Base-by-base conservation (phyloP, 2,113 vertebrate species). In the Oncorhynchus mykiss region DNA sequence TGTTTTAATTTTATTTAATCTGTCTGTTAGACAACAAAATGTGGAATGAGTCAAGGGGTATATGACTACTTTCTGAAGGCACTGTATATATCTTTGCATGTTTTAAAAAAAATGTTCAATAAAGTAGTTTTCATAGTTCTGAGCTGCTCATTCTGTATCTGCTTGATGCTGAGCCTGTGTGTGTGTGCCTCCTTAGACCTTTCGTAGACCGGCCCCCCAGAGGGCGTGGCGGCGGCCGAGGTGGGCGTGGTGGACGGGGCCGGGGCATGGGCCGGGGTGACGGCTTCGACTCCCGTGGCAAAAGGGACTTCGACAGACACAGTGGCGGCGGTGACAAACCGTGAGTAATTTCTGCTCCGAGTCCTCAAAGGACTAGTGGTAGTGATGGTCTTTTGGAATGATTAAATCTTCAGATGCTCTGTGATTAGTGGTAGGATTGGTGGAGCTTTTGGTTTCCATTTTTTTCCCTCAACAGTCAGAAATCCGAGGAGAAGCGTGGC, bases 231-330 rank as follows among this genome's bases (percentile, higher is more conserved):
- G 95, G 95, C 31, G 94, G 95, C 67, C 81, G 93, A 25, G 97
- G 96, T 45, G 93, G 94, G 2, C 96, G 97, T 2, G 97, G 97
- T 1, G 96, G 95, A 64, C 94, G 98, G 2, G 98, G 98, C 4
- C 95, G 97, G 57, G 97, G 97, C 25, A 93, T 98, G 92, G 96
- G 97, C 88, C 92, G 97, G 86, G 95, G 94, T 11, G 97, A 99
- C 0, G 97, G 97, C 34, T 99, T 99, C 72, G 98, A 99, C 91
- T 96, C 96, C 1, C 96, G 97, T 11, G 97, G 98, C 74, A 99
- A 99, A 64, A 96, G 97, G 71, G 98, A 99, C 89, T 99, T 97
- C 39, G 98, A 99, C 92, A 94, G 97, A 85, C 97, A 99, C 83
- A 98, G 97, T 57, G 95, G 96, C 92, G 39, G 39, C 39, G 97